These are phyloP conservation scores for Emesis russula DNA, from an alignment of 2,888 invertebrate genomes.

Conservation along the genomic window DNA sequence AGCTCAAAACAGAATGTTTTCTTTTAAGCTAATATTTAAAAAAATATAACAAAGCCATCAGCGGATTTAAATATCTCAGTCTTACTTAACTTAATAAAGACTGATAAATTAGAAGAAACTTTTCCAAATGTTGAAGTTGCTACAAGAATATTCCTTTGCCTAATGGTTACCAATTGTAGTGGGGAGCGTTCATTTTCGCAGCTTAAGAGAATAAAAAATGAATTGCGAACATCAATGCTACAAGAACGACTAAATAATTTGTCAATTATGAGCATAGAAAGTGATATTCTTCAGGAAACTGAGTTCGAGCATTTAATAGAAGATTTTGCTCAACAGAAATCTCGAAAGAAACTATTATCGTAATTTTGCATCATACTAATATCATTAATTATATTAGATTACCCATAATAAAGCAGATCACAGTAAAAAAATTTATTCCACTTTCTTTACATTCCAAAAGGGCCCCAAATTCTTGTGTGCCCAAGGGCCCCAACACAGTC, in stretches of 20 bases:
- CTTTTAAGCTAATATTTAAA: slow-evolving; percentile 43
- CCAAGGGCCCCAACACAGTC: too few species aligned
- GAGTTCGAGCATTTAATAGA: slow-evolving; percentile 62
- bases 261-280: slow-evolving; percentile 67
- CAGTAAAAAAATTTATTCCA: not conserved
- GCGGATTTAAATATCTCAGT: slow-evolving; percentile 17
- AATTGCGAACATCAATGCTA: slow-evolving; percentile 53
- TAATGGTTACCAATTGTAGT: slow-evolving; percentile 62
- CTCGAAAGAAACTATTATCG: slow-evolving; percentile 60
- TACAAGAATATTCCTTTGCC: slow-evolving; percentile 61
- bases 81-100: slow-evolving; percentile 48
- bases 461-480: too few species aligned
- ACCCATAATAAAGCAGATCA: not conserved
- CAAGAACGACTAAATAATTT: slow-evolving; percentile 57
- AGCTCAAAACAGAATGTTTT: slow-evolving; percentile 26
- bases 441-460: too few species aligned
- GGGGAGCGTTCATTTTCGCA: slow-evolving; percentile 64
- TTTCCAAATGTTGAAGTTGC: slow-evolving; percentile 61
- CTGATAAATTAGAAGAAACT: slow-evolving; percentile 63
- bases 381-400: not conserved
- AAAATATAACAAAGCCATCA: slow-evolving; percentile 35
- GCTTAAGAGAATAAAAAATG: slow-evolving; percentile 65
- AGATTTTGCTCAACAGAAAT: slow-evolving; percentile 71
- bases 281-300: slow-evolving; percentile 52
- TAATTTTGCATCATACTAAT: not conserved